Evolutionary conservation across 1,140 invertebrate genomes (phyloP), one percentile per base, ranked within the genome.

Genomic region (Babylonia areolata): DNA sequence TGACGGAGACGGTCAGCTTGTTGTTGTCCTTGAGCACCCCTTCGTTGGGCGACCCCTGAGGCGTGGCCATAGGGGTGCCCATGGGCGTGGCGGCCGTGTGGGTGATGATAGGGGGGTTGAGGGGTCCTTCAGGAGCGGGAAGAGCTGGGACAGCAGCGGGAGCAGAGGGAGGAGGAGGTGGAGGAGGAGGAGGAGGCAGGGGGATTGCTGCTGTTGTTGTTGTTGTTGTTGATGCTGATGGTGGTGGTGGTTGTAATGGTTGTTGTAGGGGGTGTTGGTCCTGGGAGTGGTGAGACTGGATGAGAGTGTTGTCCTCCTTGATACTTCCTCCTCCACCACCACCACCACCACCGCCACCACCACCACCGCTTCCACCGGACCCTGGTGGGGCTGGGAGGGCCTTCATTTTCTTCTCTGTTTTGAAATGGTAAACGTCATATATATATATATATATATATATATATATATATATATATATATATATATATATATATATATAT

Each of bases 71-170:
- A 20, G 98, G 98, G 9, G 93, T 94, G 23, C 97, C 97, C 92
- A 97, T 98, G 15, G 98, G 98, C 1, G 98, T 99, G 75, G 98
- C 98, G 15, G 98, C 98, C 15, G 98, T 99, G 90, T 98, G 98
- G 0, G 97, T 99, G 89, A 99, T 99, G 90, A 98, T 97, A 35
- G 98, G 98, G 35, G 96, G 96, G 73, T 91, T 92, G 11, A 91
- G 82, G 28, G 90, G 89, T 28, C 89, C 89, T 79, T 91, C 90
- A 46, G 85, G 42, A 3, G 23, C 17, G 5, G 12, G 58, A 28
- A 23, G 58, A 23, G 12, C 20, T 23, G 58, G 46, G 6, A 20
- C 9, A 51, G 46, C 9, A n/a, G n/a, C n/a, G n/a, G n/a, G n/a
- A n/a, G n/a, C n/a, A 3, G 46, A 51, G 6, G 46, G 46, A 11